phyloP scores from a whole-genome alignment of 1,140 invertebrate genomes.

The Aphis gossypii region DNA sequence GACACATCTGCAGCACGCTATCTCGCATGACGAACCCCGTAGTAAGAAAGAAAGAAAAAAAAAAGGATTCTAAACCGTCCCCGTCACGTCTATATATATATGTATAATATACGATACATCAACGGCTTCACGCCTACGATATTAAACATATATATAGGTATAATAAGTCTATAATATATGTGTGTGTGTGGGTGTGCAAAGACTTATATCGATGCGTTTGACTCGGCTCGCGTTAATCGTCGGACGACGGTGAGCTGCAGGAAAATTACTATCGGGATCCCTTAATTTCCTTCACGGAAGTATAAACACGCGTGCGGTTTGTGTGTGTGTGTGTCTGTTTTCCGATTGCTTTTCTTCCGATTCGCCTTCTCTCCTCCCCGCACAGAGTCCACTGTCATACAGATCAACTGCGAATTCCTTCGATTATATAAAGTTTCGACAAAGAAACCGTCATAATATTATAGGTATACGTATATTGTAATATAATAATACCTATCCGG shows the following conservation, averaged over 20 bases:
- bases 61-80: constrained; percentile 19
- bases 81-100: too few relatives aligned
- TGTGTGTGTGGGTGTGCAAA: neutral
- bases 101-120: too few relatives aligned
- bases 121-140: neutral
- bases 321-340: neutral
- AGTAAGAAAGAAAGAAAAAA: neutral
- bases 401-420: neutral
- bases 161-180: neutral
- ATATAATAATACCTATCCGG: too few relatives aligned
- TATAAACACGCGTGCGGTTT: neutral
- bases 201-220: neutral
- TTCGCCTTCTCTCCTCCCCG: neutral
- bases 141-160: too few relatives aligned
- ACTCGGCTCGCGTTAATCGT: neutral
- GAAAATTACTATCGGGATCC: constrained; percentile 20
- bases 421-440: neutral
- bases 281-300: constrained; percentile 12
- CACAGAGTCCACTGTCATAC: too few relatives aligned
- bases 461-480: too few relatives aligned
- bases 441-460: neutral
- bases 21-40: constrained; percentile 40
- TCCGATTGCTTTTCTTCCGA: constrained; percentile 15
- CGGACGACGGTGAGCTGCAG: neutral
- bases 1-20: constrained; percentile 31